These are phyloP conservation scores for Dendrocincla fuliginosa DNA, from an alignment of 2,797 vertebrate species.

Conservation along the genomic window DNA sequence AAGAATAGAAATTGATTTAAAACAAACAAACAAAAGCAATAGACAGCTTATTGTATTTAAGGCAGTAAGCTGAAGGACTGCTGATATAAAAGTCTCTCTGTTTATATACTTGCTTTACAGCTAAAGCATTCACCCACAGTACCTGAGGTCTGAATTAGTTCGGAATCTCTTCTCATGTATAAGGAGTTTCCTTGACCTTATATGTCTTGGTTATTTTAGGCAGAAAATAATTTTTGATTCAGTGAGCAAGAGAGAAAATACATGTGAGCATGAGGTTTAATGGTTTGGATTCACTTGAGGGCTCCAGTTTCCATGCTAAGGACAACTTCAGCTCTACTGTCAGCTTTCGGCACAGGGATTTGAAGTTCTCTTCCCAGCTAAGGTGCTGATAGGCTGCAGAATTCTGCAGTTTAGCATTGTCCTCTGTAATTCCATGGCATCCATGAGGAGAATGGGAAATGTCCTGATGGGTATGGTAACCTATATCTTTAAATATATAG, in stretches of 20 bases:
- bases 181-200: background rate
- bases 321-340: background rate
- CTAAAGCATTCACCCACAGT: background rate
- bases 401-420: background rate
- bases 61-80: background rate
- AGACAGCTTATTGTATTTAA: background rate
- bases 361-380: background rate
- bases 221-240: constrained; percentile 6
- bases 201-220: background rate
- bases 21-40: background rate
- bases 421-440: background rate
- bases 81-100: background rate
- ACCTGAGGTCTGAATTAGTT: background rate
- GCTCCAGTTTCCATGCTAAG: background rate
- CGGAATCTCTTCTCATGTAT: background rate
- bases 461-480: background rate
- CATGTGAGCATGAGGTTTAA: background rate
- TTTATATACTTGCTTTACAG: background rate
- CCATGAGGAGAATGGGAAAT: background rate
- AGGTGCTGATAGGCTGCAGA: background rate
- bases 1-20: background rate
- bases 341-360: background rate
- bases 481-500: background rate
- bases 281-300: background rate
- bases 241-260: background rate